Evolutionary conservation across 1,140 invertebrate species (phyloP).

Genomic region (Atta texana): DNA sequence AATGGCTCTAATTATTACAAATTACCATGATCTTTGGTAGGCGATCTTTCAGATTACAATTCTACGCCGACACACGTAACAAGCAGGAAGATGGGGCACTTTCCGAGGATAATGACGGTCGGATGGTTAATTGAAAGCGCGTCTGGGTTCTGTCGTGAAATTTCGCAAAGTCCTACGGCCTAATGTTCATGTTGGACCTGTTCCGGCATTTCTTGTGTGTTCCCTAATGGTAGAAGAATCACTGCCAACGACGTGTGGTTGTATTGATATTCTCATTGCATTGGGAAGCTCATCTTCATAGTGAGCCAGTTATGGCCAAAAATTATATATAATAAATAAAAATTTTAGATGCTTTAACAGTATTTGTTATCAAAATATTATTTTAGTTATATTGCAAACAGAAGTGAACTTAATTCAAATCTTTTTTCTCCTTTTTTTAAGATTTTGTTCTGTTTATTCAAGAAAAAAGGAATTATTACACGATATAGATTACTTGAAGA

Average conservation of each 20-base stretch:
- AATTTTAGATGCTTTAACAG: not conserved
- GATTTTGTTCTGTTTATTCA: not conserved
- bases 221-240: conserved; percentile 37
- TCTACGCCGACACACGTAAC: conserved; percentile 48
- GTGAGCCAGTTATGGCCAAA: not conserved
- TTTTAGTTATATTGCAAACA: not conserved
- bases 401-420: not conserved
- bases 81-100: conserved; percentile 50
- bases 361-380: not conserved
- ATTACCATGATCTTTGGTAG: conserved; percentile 62
- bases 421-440: not conserved
- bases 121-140: conserved; percentile 58
- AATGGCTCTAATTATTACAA: conserved; percentile 69
- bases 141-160: conserved; percentile 12
- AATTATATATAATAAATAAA: not conserved
- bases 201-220: conserved; percentile 13
- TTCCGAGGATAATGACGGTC: conserved; percentile 54
- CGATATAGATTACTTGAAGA: not conserved
- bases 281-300: not conserved
- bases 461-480: not conserved
- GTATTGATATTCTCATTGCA: conserved; percentile 24
- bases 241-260: conserved; percentile 33
- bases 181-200: conserved; percentile 10
- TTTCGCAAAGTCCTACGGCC: conserved; percentile 29
- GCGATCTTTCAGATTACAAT: conserved; percentile 54